Evolutionary conservation across 2,888 invertebrate species (phyloP), one percentile per base, ranked within the genome.

Genomic region (Drosophila merina): DNA sequence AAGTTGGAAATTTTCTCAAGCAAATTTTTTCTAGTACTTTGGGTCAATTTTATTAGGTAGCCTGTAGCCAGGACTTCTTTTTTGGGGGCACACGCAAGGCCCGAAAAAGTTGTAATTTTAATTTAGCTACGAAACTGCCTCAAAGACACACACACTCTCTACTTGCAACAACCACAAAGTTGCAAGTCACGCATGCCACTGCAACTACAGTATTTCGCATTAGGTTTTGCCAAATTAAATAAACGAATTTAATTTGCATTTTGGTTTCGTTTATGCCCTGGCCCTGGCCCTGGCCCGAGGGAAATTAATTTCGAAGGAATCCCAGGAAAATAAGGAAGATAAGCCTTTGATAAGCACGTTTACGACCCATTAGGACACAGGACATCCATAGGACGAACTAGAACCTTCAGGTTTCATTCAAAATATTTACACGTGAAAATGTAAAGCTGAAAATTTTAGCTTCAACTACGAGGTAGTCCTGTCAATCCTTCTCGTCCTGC

Each of bases 21-120:
- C 77, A 76, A 79, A 83, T 86, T 83, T 67, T 36, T 68, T 85
- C 20, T 0, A 14, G 86, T 79, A 82, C 84, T 86, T 77, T 44
- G 48, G 48, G 74, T 54, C 74, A 77, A 79, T 79, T 79, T 86
- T 79, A 86, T 86, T 79, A 83, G 86, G 42, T 55, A 66, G 74
- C 14, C 14, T 14, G 14, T 14, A 14, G 14, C 14, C 4, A n/a
- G 36, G 33, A n/a, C n/a, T n/a, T n/a, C n/a, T n/a, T 12, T 48
- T 72, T 72, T 72, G 54, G 73, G 70, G 63, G 55, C 74, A 59
- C 72, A 72, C 75, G 72, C 72, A 72, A 74, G 69, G 69, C 66
- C 47, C 74, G 68, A 74, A 36, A 71, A 72, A 72, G 72, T 72
- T 72, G 59, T 72, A 72, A 72, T 72, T 72, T 72, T 72, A 71